Evolutionary conservation across 2,113 vertebrate species (phyloP).

Genomic region (Ophthalmolycus amberensis): DNA sequence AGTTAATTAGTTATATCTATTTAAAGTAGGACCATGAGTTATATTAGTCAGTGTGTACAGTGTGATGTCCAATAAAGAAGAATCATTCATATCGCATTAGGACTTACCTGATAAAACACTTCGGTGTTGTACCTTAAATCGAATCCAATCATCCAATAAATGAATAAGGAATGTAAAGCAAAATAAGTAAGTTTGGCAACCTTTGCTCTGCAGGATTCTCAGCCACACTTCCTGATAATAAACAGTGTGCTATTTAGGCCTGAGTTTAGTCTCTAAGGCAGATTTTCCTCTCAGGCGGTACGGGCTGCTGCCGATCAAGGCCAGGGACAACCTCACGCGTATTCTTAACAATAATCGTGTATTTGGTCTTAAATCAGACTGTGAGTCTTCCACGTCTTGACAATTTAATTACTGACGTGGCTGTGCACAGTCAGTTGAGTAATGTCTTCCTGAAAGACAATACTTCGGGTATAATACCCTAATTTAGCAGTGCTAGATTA

Average conservation of each 20-base stretch:
- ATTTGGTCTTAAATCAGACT: not conserved
- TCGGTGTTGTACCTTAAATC: not conserved
- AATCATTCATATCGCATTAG: not conserved
- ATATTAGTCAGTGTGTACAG: not conserved
- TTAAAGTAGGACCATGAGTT: not conserved
- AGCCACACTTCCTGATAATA: conserved; percentile 1
- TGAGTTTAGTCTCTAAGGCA: conserved; percentile 12
- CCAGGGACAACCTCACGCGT: not conserved
- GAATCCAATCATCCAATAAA: not conserved
- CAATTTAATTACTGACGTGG: not conserved
- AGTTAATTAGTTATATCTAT: too few species aligned
- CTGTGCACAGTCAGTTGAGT: rapidly evolving
- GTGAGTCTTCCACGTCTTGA: not conserved
- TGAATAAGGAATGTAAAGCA: not conserved
- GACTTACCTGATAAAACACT: conserved; percentile 27
- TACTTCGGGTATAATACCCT: rapidly evolving
- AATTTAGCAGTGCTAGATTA: too few species aligned
- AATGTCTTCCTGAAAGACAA: not conserved
- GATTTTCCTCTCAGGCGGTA: not conserved
- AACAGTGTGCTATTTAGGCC: rapidly evolving
- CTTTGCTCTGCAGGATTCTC: not conserved
- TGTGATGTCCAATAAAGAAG: not conserved
- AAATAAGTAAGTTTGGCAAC: not conserved
- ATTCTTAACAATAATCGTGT: not conserved
- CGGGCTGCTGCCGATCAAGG: too few species aligned